Conservation (phyloP, 2,797 vertebrate genomes). For the Cichlasoma orientale region DNA sequence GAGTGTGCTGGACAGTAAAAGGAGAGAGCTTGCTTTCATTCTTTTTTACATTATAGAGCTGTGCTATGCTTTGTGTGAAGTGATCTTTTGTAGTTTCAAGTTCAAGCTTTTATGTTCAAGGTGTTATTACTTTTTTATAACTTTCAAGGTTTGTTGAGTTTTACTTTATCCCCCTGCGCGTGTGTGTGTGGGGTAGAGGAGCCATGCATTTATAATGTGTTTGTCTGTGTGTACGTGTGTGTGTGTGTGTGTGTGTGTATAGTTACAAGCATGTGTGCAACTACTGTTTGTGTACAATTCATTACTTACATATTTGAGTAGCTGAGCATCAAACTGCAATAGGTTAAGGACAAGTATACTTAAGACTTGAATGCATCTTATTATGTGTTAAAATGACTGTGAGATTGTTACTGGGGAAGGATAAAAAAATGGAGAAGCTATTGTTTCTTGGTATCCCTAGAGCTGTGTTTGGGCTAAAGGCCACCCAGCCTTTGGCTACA, state of each 20-base stretch:
- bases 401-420: conserved; percentile 1
- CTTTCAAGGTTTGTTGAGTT: conserved; percentile 21
- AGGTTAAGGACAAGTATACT: conserved; percentile 13
- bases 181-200: not conserved
- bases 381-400: not conserved
- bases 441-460: not conserved
- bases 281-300: conserved; percentile 23
- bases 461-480: not conserved
- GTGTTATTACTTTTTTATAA: conserved; percentile 24
- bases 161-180: not conserved
- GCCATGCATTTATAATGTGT: not conserved
- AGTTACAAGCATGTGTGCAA: not conserved
- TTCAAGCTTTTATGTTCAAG: conserved; percentile 27
- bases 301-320: conserved; percentile 32
- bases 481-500: not conserved
- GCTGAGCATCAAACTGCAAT: conserved; percentile 23
- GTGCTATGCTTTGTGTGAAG: not conserved
- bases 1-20: not conserved
- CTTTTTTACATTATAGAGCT: conserved; percentile 7
- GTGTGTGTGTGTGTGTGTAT: not conserved
- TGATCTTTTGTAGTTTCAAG: conserved; percentile 16
- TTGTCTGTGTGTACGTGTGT: not conserved
- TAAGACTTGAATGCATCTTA: conserved; percentile 5
- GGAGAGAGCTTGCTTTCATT: not conserved
- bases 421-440: not conserved